Evolutionary conservation across 2,113 vertebrate genomes (phyloP).

Genomic region (Dendropsophus ebraccatus): DNA sequence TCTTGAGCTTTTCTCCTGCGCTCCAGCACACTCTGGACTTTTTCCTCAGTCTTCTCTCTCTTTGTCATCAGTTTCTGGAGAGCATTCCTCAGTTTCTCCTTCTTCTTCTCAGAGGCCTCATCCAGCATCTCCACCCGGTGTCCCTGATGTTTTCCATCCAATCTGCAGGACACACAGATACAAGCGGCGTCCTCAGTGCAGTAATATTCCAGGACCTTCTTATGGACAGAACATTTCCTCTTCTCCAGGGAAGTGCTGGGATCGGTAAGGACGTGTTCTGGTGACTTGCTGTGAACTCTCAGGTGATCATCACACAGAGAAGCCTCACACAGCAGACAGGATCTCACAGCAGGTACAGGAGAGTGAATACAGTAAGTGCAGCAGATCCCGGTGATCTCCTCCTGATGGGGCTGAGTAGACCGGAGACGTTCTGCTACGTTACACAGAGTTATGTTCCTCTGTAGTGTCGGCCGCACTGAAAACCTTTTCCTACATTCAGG

Average conservation of each 20-base stretch:
- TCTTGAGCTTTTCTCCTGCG: neutral
- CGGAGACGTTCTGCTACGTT: neutral
- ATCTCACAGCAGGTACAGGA: neutral
- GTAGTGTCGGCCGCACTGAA: neutral
- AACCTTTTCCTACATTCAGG: neutral
- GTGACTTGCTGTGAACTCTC: neutral
- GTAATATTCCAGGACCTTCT: neutral
- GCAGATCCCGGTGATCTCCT: neutral
- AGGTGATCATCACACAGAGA: neutral
- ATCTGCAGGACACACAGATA: neutral
- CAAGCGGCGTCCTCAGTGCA: neutral
- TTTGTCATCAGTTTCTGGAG: neutral
- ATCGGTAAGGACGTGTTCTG: neutral
- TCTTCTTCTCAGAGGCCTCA: neutral
- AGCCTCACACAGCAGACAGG: neutral
- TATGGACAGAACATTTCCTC: neutral
- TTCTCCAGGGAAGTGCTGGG: neutral
- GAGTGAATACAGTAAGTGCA: constrained; percentile 2
- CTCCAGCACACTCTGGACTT: neutral
- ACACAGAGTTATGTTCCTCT: neutral
- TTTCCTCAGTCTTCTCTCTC: neutral
- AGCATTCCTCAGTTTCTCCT: neutral
- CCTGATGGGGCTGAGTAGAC: neutral
- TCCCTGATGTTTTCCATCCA: neutral
- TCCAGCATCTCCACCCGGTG: neutral